Evolutionary conservation across 2,797 vertebrate genomes (phyloP).

Genomic region (Okamejei kenojei): DNA sequence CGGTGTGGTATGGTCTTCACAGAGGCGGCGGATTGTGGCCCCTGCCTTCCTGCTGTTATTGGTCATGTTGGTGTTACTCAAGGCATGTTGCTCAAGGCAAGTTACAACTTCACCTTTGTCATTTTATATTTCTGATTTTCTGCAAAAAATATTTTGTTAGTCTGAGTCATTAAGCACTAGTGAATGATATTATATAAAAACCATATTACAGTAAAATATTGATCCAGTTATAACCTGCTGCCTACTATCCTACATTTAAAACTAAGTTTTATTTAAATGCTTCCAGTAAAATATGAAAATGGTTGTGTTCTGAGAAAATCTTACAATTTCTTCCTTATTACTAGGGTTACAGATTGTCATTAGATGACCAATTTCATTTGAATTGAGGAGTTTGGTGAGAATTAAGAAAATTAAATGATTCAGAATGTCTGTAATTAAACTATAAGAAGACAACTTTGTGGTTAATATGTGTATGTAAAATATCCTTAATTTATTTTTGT

Average conservation of each 20-base stretch:
- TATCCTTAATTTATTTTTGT: not conserved
- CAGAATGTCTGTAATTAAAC: not conserved
- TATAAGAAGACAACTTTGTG: not conserved
- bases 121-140: not conserved
- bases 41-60: too few species aligned
- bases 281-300: not conserved
- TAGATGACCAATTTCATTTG: not conserved
- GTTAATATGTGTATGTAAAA: not conserved
- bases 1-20: too few species aligned
- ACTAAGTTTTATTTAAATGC: not conserved
- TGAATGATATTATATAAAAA: not conserved
- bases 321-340: not conserved
- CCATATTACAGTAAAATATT: not conserved
- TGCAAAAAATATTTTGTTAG: not conserved
- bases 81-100: too few species aligned
- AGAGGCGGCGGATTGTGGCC: too few species aligned
- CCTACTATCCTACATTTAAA: not conserved
- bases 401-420: not conserved
- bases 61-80: too few species aligned
- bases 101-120: not conserved
- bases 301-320: not conserved
- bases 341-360: not conserved
- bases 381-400: not conserved
- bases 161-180: not conserved
- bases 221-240: not conserved